These are phyloP conservation scores for Omphaloscelis lunosa DNA, from an alignment of 2,888 invertebrate genomes.

Conservation along the genomic window DNA sequence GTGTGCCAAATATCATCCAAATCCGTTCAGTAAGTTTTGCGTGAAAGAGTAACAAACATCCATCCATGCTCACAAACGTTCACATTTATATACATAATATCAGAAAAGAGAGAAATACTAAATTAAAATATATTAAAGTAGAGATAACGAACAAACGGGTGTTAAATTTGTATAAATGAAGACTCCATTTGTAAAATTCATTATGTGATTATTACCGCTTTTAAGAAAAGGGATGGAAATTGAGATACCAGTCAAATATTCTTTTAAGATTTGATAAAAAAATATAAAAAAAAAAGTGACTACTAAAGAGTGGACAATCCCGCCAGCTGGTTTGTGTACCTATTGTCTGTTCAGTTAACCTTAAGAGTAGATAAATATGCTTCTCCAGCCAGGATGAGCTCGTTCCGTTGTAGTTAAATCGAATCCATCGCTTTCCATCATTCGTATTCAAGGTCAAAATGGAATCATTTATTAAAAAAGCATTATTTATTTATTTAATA, in stretches of 20 bases:
- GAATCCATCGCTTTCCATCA: not conserved
- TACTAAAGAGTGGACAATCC: not conserved
- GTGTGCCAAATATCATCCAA: no score
- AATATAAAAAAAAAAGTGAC: not conserved
- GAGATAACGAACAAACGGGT: not conserved
- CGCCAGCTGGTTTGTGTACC: not conserved
- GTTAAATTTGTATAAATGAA: constrained; percentile 11
- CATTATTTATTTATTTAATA: no score
- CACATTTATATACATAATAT: no score
- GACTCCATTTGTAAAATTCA: not conserved
- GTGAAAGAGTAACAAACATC: no score
- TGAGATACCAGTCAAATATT: not conserved
- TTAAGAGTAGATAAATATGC: not conserved
- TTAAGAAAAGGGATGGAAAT: not conserved
- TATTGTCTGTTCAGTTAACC: not conserved
- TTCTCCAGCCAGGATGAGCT: not conserved
- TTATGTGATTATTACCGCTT: not conserved
- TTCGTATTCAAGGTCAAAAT: not conserved
- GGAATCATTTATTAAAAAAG: not conserved
- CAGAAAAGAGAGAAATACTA: not conserved
- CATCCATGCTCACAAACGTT: no score
- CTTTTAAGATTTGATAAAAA: not conserved
- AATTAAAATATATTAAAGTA: not conserved
- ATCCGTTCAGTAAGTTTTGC: no score
- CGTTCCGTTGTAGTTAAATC: not conserved